Evolutionary conservation across 2,888 invertebrate species (phyloP), one percentile per base, ranked within the genome.

Genomic region (Ecdyonurus torrentis): DNA sequence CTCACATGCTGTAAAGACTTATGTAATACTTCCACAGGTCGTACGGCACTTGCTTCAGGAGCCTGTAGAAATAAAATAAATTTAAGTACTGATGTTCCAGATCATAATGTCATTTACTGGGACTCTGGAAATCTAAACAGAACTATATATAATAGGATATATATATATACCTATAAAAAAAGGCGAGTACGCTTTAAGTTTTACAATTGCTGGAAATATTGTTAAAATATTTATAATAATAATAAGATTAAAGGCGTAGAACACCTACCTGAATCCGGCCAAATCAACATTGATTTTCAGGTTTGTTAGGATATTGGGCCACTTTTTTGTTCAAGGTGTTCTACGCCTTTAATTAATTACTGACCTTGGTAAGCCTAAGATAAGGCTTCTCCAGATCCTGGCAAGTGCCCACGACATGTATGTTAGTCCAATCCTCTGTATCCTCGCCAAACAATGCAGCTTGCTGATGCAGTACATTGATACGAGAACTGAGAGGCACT

Each of bases 371-470:
- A 63, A 99, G 81, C 70, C 99, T 83, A 69, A 99, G 83, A 76
- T 96, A 99, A 60, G 89, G 89, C 75, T 99, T 99, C 76, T 99
- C 98, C 71, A 99, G 78, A 73, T 96, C 91, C 74, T 82, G 83
- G 77, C 94, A 95, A 22, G 93, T 93, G 67, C 98, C 99, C 69
- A 96, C 88, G 72, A 99, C 90, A 75, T 93, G 92, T 76, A 89
- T 84, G 73, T 87, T 86, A 69, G 85, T 83, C 77, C 91, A 84
- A 77, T 93, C 92, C 77, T 83, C 82, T 67, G 83, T 80, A 65
- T 76, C 75, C 69, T 85, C 86, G 67, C 85, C 83, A 52, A 63
- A 63, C 1, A 15, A n/a, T 22, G 59, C 50, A 23, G 61, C 25
- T 0, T 18, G 37, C 55, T 55, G 55, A 55, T 20, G 52, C 25